Conservation (phyloP, 1,140 invertebrate species). For the Ostrea denselamellosa region DNA sequence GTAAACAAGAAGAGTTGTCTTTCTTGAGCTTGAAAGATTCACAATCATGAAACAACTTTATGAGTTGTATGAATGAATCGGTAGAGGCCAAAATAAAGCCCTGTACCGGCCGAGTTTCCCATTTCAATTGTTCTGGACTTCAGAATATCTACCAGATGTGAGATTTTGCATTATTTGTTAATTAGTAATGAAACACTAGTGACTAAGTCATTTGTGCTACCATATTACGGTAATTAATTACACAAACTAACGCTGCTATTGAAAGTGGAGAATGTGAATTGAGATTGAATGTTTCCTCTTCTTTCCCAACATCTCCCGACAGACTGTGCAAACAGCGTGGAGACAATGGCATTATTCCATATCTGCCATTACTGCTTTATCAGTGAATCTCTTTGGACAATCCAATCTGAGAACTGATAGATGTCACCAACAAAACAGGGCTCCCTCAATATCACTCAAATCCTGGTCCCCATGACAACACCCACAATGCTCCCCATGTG, state of each 20-base stretch:
- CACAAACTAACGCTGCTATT: not conserved
- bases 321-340: constrained; percentile 13
- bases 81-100: not conserved
- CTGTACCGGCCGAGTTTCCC: not conserved
- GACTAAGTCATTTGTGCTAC: not conserved
- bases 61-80: not conserved
- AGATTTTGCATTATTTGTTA: not conserved
- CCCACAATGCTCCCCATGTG: not conserved
- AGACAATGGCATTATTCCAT: not conserved
- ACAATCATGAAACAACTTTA: not conserved
- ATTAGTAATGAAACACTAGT: constrained; percentile 14
- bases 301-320: not conserved
- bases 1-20: not conserved
- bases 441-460: not conserved
- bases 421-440: not conserved
- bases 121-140: not conserved
- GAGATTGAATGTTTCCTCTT: not conserved
- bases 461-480: constrained; percentile 4
- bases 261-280: not conserved
- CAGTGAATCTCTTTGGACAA: constrained; percentile 1
- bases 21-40: not conserved
- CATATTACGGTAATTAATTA: not conserved
- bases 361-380: not conserved
- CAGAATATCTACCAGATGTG: no score
- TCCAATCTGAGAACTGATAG: constrained; percentile 7